Evolutionary conservation across 2,113 vertebrate species (phyloP).

Genomic region (Coturnix japonica): DNA sequence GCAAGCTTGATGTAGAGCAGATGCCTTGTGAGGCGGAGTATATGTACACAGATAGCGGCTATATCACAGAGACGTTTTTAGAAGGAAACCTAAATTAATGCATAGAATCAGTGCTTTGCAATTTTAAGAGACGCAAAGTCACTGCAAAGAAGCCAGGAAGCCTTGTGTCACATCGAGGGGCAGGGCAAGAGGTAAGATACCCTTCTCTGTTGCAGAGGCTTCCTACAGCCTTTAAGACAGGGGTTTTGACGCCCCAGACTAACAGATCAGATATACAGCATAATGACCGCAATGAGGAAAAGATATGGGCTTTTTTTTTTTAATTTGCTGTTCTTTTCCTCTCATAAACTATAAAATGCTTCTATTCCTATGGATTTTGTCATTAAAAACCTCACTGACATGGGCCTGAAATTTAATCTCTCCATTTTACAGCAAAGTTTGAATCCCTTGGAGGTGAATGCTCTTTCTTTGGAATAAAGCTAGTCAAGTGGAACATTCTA

Average conservation of each 20-base stretch:
- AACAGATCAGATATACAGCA: neutral
- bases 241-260: neutral
- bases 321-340: neutral
- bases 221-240: neutral
- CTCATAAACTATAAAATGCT: neutral
- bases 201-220: neutral
- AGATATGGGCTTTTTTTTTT: neutral
- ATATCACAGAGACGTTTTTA: neutral
- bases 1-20: neutral
- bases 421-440: neutral
- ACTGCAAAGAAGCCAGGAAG: neutral
- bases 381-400: neutral
- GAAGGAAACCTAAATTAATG: neutral
- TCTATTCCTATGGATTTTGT: neutral
- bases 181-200: neutral
- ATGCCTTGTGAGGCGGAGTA: neutral
- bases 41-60: neutral
- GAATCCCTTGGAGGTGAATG: neutral
- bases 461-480: neutral
- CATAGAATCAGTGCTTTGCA: neutral
- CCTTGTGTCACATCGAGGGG: fast-evolving
- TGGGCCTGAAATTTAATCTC: neutral
- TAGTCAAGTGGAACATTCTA: slow-evolving; percentile 30
- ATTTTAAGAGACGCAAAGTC: neutral
- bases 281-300: neutral